Base-by-base conservation (phyloP, 2,797 vertebrate species). In the Anniella stebbinsi region DNA sequence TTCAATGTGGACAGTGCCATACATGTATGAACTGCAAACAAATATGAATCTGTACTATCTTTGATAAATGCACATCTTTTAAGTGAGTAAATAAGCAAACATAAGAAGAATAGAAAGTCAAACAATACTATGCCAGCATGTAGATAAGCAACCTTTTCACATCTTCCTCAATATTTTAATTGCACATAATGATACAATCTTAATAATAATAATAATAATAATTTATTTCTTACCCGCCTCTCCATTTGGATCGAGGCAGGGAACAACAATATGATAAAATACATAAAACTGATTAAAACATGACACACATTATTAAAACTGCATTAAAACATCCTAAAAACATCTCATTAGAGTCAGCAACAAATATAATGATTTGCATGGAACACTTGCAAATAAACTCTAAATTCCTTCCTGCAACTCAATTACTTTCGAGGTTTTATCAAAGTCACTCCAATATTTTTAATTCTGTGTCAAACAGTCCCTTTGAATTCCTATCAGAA, bases 341-440 rank as follows among this genome's bases (percentile, higher is more conserved):
- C 30, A 84, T 51, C 83, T 84, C 3, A 66, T 48, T 60, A 63
- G 33, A 57, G 57, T 38, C 63, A 45, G 67, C n/a, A 30, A 69
- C 28, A 33, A 48, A 36, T 33, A 25, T 81, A 80, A 72, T 87
- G 76, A 88, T 23, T 82, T 60, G 18, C 28, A 45, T 12, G 28
- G 33, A 75, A 45, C 7, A 5, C 28, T 75, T 83, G 54, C 30
- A 83, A 83, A 82, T 72, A 76, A 76, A 82, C 57, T 76, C 28
- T 21, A 88, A 48, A 8, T 21, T 57, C 60, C 15, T 80, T 18
- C 51, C n/a, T 12, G 30, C 30, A 63, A 45, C 38, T 66, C 38
- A 83, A 63, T 83, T 88, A n/a, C 38, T n/a, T 83, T 73, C 45
- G 21, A 57, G 36, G 13, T 88, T 88, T 72, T 25, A 63, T 60